phyloP scores from a whole-genome alignment of 2,888 invertebrate genomes.

The Yponomeuta malinellus region DNA sequence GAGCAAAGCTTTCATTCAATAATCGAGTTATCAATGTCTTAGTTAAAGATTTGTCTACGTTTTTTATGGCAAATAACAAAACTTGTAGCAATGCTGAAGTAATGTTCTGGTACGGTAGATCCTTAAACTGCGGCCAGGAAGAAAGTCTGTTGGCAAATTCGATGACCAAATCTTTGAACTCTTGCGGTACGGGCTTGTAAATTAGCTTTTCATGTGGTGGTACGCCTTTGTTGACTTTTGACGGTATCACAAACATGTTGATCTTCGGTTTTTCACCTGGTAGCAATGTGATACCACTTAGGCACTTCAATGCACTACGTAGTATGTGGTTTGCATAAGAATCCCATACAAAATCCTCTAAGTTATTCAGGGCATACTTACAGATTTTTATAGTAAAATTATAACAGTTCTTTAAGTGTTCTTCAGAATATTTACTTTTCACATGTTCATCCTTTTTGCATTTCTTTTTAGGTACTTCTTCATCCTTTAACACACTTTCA shows the following conservation, averaged over 20 bases:
- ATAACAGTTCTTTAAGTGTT: slow-evolving; percentile 74
- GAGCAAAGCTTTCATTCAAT: slow-evolving; percentile 77
- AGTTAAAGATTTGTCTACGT: slow-evolving; percentile 72
- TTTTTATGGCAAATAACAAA: slow-evolving; percentile 76
- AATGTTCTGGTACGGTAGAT: slow-evolving; percentile 80
- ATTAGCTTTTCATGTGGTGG: slow-evolving; percentile 57
- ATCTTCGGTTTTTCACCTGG: slow-evolving; percentile 63
- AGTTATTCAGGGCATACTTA: slow-evolving; percentile 87
- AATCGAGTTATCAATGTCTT: slow-evolving; percentile 77
- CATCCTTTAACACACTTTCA: slow-evolving; percentile 23
- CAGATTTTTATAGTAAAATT: slow-evolving; percentile 82
- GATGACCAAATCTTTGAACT: slow-evolving; percentile 77
- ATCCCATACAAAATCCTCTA: slow-evolving; percentile 90
- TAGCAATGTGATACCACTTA: slow-evolving; percentile 79
- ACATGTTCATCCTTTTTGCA: slow-evolving; percentile 34
- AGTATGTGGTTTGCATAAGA: slow-evolving; percentile 85
- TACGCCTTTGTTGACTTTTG: slow-evolving; percentile 44
- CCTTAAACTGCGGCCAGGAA: slow-evolving; percentile 86
- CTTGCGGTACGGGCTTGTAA: slow-evolving; percentile 71
- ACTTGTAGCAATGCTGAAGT: slow-evolving; percentile 85
- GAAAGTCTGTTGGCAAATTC: slow-evolving; percentile 79
- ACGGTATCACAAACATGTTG: slow-evolving; percentile 47
- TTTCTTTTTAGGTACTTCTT: slow-evolving; percentile 43
- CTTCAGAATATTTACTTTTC: slow-evolving; percentile 47
- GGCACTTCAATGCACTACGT: slow-evolving; percentile 81